Evolutionary conservation across 1,140 invertebrate species (phyloP).

Genomic region (Cotesia glomerata): DNA sequence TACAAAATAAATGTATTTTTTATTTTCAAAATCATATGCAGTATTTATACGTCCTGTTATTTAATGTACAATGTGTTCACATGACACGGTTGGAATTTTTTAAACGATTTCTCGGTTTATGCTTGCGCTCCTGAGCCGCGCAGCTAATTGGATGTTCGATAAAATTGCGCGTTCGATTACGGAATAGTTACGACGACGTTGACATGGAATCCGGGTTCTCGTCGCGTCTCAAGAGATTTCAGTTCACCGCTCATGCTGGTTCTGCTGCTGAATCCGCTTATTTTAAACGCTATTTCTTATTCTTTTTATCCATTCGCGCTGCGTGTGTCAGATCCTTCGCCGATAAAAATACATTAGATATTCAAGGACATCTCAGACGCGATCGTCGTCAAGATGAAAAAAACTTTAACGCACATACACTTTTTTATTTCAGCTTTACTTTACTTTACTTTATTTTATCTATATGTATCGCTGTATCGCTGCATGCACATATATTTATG

Average conservation of each 20-base stretch:
- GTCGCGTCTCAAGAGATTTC: constrained; percentile 21
- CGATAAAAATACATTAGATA: constrained; percentile 31
- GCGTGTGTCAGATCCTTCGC: constrained; percentile 27
- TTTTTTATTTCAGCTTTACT: neutral
- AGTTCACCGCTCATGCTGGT: constrained; percentile 6
- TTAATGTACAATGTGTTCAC: neutral
- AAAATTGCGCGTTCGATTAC: constrained; percentile 31
- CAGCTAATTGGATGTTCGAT: constrained; percentile 27
- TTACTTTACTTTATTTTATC: constrained; percentile 19
- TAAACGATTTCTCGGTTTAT: constrained; percentile 15
- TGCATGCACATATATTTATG: neutral
- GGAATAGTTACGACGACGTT: constrained; percentile 30
- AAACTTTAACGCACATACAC: constrained; percentile 12
- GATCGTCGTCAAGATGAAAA: neutral
- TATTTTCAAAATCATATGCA: neutral
- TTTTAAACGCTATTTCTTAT: neutral
- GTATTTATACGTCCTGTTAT: constrained; percentile 3
- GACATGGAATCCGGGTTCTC: constrained; percentile 27
- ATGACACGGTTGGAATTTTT: constrained; percentile 18
- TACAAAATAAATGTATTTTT: constrained; percentile 1
- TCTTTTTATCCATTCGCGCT: constrained; percentile 14
- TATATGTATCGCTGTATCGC: constrained; percentile 3
- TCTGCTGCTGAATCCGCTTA: neutral
- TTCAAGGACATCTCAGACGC: constrained; percentile 38
- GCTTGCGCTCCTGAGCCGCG: neutral